Evolutionary conservation across 1,140 invertebrate species (phyloP).

Genomic region (Epicauta chinensis): DNA sequence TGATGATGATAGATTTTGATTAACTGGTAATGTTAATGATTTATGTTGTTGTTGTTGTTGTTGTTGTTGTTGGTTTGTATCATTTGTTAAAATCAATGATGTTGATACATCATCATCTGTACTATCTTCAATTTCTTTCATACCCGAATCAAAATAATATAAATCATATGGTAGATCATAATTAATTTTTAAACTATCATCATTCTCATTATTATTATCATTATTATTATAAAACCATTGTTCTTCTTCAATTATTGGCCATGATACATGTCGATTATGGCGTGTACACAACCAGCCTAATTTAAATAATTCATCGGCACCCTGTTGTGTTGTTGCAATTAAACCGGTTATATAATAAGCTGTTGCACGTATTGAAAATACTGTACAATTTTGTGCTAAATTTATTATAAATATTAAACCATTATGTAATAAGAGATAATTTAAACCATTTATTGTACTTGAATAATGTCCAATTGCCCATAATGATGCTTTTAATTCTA

Average conservation of each 20-base stretch:
- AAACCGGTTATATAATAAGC: conserved; percentile 83
- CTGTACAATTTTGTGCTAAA: conserved; percentile 68
- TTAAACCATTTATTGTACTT: conserved; percentile 64
- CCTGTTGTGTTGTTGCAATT: conserved; percentile 72
- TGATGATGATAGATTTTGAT: conserved; percentile 42
- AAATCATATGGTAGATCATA: background rate
- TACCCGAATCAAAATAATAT: conserved; percentile 9
- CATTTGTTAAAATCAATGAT: conserved; percentile 3
- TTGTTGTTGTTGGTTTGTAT: background rate
- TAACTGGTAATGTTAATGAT: conserved; percentile 49
- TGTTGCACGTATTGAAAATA: conserved; percentile 83
- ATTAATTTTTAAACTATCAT: conserved; percentile 1
- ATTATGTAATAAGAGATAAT: conserved; percentile 52
- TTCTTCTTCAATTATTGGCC: conserved; percentile 72
- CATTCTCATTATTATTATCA: background rate
- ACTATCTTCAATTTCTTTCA: conserved; percentile 7
- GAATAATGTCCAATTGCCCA: conserved; percentile 86
- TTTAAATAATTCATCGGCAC: conserved; percentile 66
- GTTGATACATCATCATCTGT: conserved; percentile 7
- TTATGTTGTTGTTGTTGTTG: conserved; percentile 33
- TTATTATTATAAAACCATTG: conserved; percentile 39
- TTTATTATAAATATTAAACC: conserved; percentile 57
- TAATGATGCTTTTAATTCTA: conserved; percentile 78
- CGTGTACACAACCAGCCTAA: conserved; percentile 80
- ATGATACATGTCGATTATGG: conserved; percentile 72